Evolutionary conservation across 2,113 vertebrate species (phyloP).

Genomic region (Climacteris rufus): DNA sequence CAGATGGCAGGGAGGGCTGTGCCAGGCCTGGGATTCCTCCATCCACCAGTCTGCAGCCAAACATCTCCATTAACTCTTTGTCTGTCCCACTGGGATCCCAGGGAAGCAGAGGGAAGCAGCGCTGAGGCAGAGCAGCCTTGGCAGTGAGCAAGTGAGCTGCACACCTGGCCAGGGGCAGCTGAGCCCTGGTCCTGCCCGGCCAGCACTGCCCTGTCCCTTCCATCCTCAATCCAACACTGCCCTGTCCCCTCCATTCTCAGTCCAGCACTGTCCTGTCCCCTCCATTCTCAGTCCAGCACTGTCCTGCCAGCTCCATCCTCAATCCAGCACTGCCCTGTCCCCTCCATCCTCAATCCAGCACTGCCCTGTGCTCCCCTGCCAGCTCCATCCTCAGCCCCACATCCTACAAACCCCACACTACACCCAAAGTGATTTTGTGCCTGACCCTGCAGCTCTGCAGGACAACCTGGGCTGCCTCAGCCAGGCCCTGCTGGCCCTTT

Average conservation of each 20-base stretch:
- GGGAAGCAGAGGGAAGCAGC: too few relatives aligned
- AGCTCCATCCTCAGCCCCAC: neutral
- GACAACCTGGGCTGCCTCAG: too few relatives aligned
- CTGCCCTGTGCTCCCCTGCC: neutral
- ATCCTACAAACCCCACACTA: neutral
- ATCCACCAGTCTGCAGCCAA: neutral
- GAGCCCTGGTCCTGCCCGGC: neutral
- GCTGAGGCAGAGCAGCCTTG: too few relatives aligned
- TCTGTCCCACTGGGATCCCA: too few relatives aligned
- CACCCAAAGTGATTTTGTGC: neutral
- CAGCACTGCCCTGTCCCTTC: too few relatives aligned
- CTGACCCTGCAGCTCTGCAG: neutral
- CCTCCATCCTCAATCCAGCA: too few relatives aligned
- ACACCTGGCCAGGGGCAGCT: neutral
- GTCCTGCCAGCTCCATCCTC: neutral
- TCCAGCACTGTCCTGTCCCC: neutral
- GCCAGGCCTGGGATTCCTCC: conserved; percentile 40
- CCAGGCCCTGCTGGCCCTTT: neutral
- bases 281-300: too few relatives aligned
- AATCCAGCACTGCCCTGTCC: neutral
- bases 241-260: neutral
- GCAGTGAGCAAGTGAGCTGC: too few relatives aligned
- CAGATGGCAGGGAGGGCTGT: neutral
- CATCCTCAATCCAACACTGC: too few relatives aligned
- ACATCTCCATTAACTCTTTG: neutral